Evolutionary conservation across 2,888 invertebrate species (phyloP), one percentile per base, ranked within the genome.

Genomic region (Hermodice carunculata): DNA sequence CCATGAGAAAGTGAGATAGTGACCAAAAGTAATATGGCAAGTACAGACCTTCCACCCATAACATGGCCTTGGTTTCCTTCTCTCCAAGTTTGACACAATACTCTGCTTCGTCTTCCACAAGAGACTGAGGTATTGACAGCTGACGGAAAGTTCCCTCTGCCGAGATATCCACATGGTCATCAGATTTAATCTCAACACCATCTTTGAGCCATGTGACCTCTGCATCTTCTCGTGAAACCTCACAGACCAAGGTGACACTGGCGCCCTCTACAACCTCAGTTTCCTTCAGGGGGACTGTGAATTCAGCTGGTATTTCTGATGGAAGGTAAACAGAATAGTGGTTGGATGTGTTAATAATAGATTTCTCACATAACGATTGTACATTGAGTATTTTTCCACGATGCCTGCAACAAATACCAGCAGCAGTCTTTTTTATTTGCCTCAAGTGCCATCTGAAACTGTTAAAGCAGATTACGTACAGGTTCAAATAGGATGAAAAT

Each of bases 91-190:
- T 70, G 6, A 81, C 75, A n/a, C 79, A 78, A 71, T 85, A 83
- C 59, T 76, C 71, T 22, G 79, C 84, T 42, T 73, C 73, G 60
- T 82, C 81, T 37, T 81, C 79, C n/a, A 76, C 59, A n/a, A 68
- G 67, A n/a, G 76, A 75, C 48, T 78, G 73, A 43, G 69, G 69
- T 57, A 84, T 62, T 43, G 73, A 73, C 8, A 84, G 74, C 22
- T 69, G 73, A 60, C 82, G 81, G 17, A 59, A 69, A 19, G 76
- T 77, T 28, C 78, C 94, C 86, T 95, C 62, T n/a, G n/a, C n/a
- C 58, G 44, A n/a, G n/a, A n/a, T n/a, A n/a, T n/a, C n/a, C n/a
- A 28, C 5, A 24, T 26, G 4, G 42, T 64, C 56, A 34, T 48
- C 56, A 11, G 52, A 29, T 4, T 44, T 28, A 19, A 67, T 29